phyloP scores from a whole-genome alignment of 2,113 vertebrate species.

The Perca flavescens region DNA sequence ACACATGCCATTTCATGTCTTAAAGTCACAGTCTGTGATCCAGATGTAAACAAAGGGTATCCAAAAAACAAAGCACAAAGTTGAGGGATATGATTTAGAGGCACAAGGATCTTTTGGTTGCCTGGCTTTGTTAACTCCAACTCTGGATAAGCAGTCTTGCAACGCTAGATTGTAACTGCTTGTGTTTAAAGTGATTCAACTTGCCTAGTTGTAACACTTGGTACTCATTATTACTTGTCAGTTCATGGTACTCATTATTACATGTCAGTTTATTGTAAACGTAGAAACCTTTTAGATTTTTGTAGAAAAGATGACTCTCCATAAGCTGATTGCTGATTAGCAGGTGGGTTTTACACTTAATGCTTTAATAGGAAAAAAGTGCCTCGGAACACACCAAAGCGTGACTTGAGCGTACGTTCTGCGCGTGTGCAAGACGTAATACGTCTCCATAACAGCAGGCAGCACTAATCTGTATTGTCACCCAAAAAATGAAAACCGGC shows the following conservation, averaged over 20 bases:
- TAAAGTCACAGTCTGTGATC: not conserved
- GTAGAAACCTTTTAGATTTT: not conserved
- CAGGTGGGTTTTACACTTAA: not conserved
- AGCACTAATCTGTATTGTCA: no score
- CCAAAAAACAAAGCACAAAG: not conserved
- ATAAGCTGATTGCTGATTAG: not conserved
- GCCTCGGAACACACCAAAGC: no score
- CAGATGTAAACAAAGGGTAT: not conserved
- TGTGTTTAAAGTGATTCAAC: not conserved
- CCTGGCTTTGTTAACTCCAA: not conserved
- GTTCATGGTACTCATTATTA: not conserved
- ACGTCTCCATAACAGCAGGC: no score
- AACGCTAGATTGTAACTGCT: not conserved
- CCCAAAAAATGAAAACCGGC: no score
- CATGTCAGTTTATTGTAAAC: not conserved
- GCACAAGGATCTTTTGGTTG: not conserved
- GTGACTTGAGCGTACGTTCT: no score
- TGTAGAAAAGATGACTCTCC: not conserved
- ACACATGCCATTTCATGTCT: constrained; percentile 25
- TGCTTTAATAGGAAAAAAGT: no score
- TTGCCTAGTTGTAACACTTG: not conserved
- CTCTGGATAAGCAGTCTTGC: not conserved
- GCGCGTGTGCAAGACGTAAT: no score
- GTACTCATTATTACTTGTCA: not conserved
- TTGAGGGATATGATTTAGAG: not conserved